A percentile compares a stretch with the other conserved stretches of the same genome.
These are phyloP conservation scores for Heteromyza rotundicornis DNA, from an alignment of 2,888 invertebrate genomes.

Conservation along the genomic window DNA sequence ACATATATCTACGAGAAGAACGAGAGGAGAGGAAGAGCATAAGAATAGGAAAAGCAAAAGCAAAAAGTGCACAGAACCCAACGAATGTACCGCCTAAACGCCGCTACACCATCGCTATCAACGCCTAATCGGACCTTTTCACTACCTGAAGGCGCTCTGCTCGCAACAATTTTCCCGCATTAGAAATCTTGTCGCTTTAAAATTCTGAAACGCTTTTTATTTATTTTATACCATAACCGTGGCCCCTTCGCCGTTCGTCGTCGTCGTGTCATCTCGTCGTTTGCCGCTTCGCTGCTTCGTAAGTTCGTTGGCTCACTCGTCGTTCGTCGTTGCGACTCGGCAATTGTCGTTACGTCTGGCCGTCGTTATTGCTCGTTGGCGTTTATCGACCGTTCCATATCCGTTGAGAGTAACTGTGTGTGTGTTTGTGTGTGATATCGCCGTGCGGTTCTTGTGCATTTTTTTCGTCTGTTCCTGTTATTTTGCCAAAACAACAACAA, in stretches of 20 bases:
- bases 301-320: background rate
- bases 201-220: background rate
- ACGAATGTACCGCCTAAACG: background rate
- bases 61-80: background rate
- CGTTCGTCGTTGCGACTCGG: too few species aligned
- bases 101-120: too few species aligned
- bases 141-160: background rate
- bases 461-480: slow-evolving; percentile 9
- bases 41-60: background rate
- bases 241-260: background rate
- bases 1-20: too few species aligned
- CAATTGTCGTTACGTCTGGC: background rate
- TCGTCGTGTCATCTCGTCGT: background rate
- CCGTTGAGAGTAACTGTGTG: slow-evolving; percentile 10
- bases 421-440: slow-evolving; percentile 11
- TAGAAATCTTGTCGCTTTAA: background rate
- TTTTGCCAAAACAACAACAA: slow-evolving; percentile 10
- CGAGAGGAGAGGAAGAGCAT: background rate
- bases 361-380: slow-evolving; percentile 16
- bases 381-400: slow-evolving; percentile 25
- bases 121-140: background rate
- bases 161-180: background rate
- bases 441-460: slow-evolving; percentile 9
- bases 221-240: background rate
- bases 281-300: slow-evolving; percentile 1